Conservation (phyloP, 2,888 invertebrate species). For the Habroteleia sp. region DNA sequence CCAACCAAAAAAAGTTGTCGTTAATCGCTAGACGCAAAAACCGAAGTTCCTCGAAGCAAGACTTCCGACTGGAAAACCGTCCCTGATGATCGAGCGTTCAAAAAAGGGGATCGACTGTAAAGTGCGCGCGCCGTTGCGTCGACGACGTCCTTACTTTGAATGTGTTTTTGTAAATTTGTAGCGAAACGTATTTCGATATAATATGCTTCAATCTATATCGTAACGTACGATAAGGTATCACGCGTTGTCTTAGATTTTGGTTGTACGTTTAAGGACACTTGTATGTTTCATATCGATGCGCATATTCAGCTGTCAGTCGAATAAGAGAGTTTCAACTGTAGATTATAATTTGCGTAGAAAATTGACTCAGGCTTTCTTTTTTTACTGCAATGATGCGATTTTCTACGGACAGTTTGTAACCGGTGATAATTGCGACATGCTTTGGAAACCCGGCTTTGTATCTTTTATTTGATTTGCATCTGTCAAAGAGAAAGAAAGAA, state of each 20-base stretch:
- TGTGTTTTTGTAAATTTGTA: constrained; percentile 15
- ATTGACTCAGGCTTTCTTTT: too few species aligned
- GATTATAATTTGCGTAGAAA: too few species aligned
- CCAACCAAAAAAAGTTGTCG: constrained; percentile 16
- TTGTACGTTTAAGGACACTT: constrained; percentile 8
- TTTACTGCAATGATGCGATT: too few species aligned
- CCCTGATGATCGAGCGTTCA: constrained; percentile 11
- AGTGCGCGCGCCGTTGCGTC: constrained; percentile 5
- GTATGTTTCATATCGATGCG: constrained; percentile 11
- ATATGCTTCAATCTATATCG: constrained; percentile 10
- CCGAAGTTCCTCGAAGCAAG: constrained; percentile 32
- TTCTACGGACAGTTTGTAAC: too few species aligned
- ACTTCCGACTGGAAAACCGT: constrained; percentile 36
- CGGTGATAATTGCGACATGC: too few species aligned
- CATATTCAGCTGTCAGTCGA: constrained; percentile 12
- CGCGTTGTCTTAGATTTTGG: constrained; percentile 14
- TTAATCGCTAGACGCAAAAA: constrained; percentile 7
- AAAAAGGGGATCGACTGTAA: constrained; percentile 11
- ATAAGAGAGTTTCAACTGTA: too few species aligned
- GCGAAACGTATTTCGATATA: neutral
- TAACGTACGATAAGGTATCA: constrained; percentile 10
- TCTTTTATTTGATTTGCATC: too few species aligned
- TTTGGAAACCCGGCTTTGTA: too few species aligned
- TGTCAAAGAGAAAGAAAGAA: too few species aligned
- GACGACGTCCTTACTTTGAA: constrained; percentile 2